Percentiles rank a stretch among this genome's conserved stretches.
phyloP scores from a whole-genome alignment of 2,797 vertebrate species.

The Megaceryle alcyon region DNA sequence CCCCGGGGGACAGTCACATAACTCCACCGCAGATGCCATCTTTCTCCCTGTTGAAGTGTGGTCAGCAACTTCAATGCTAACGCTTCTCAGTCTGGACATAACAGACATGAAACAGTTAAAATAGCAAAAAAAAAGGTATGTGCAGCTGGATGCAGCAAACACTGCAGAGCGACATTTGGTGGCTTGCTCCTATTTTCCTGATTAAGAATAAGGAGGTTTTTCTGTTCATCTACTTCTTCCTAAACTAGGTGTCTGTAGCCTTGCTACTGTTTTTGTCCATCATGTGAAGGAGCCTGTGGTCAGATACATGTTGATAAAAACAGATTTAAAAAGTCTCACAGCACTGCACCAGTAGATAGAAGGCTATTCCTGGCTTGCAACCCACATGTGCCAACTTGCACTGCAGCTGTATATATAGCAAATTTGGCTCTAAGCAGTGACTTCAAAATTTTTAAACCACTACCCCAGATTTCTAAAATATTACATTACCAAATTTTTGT shows the following conservation, averaged over 20 bases:
- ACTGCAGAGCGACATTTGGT: not conserved
- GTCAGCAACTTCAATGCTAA: constrained; percentile 81
- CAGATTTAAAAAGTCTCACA: not conserved
- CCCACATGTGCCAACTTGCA: not conserved
- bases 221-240: not conserved
- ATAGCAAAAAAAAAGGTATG: not conserved
- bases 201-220: not conserved
- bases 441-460: constrained; percentile 9
- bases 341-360: not conserved
- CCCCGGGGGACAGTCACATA: constrained; percentile 89
- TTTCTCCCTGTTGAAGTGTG: constrained; percentile 61
- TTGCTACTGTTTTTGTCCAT: not conserved
- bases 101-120: not conserved
- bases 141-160: not conserved
- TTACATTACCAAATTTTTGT: not conserved
- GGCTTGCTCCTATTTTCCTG: not conserved
- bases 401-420: not conserved
- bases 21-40: constrained; percentile 85
- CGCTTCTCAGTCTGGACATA: constrained; percentile 74
- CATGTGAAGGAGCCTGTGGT: not conserved
- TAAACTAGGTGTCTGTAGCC: not conserved
- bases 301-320: not conserved
- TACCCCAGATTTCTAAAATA: not conserved
- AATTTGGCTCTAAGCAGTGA: not conserved
- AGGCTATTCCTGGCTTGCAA: constrained; percentile 20